Percentiles rank a stretch among this genome's conserved stretches.
Conservation (phyloP, 2,888 invertebrate genomes). For the Ennomos fuscantarius region DNA sequence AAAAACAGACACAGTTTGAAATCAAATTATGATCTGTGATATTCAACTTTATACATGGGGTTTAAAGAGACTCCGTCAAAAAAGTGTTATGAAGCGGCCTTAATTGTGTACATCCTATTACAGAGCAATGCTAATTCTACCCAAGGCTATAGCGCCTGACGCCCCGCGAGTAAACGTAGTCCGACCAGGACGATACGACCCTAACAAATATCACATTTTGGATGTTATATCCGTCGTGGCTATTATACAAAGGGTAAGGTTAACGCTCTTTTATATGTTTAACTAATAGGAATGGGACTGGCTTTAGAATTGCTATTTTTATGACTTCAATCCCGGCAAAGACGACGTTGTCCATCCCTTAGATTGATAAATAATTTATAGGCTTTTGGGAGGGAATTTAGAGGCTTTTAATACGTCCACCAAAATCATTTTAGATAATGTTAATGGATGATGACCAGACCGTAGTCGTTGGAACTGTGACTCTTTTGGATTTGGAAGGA, state of each 20-base stretch:
- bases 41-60: too few species aligned
- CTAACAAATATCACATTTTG: constrained; percentile 63
- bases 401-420: too few species aligned
- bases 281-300: too few species aligned
- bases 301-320: too few species aligned
- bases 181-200: constrained; percentile 77
- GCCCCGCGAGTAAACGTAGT: constrained; percentile 79
- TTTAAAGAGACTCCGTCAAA: too few species aligned
- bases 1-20: too few species aligned
- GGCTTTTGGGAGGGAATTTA: not conserved
- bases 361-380: not conserved
- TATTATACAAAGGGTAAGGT: constrained; percentile 55
- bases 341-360: too few species aligned
- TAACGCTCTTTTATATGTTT: not conserved
- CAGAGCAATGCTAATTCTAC: constrained; percentile 56
- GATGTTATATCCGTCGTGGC: constrained; percentile 56
- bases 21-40: too few species aligned
- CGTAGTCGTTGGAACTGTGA: constrained; percentile 68
- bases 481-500: constrained; percentile 79
- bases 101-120: constrained; percentile 22
- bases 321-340: too few species aligned
- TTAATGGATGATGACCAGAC: constrained; percentile 82
- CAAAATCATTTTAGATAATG: constrained; percentile 54
- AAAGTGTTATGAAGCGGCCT: too few species aligned
- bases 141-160: constrained; percentile 56